Evolutionary conservation across 2,113 vertebrate species (phyloP), one percentile per base, ranked within the genome.

Genomic region (Coptodon bakossiorum): DNA sequence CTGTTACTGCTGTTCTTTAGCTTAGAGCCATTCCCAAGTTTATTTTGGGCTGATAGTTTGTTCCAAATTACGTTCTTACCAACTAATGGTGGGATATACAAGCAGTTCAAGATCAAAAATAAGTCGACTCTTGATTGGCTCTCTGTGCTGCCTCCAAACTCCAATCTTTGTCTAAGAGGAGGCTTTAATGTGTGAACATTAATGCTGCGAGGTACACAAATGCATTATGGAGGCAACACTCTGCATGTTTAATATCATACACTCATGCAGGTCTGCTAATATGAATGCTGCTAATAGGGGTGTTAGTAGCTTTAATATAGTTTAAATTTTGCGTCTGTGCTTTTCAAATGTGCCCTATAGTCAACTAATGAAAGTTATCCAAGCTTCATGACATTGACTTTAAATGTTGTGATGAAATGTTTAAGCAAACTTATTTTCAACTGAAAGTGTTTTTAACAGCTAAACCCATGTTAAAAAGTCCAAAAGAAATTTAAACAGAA

Each of bases 281-380:
- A 68, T 40, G 19, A 68, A 22, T 22, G 34, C 10, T 13, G n/a
- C 63, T 43, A 71, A 2, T 61, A 61, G 16, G 5, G 8, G 29
- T 61, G 27, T 0, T 34, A 61, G 0, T 34, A 63, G 16, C 5
- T 66, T 36, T 36, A 66, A 66, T 66, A 3, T 66, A 63, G 16
- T 63, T 63, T 34, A 66, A 66, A 36, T 68, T 36, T 17, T 38
- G 34, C 0, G 8, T 66, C 17, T 38, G 31, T 34, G 59, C 34
- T 66, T 66, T 68, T 68, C 19, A 68, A 68, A 22, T 40, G 36
- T 40, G 63, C 1, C 63, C 9, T 68, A 22, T 68, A 68, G 63
- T 68, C n/a, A 6, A 40, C 36, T 14, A 40, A 24, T 68, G 3
- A 24, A 71, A 40, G 3, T 68, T 24, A 16, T 24, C n/a, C 4